phyloP scores from a whole-genome alignment of 1,140 invertebrate species.

The Dinothrombium tinctorium region DNA sequence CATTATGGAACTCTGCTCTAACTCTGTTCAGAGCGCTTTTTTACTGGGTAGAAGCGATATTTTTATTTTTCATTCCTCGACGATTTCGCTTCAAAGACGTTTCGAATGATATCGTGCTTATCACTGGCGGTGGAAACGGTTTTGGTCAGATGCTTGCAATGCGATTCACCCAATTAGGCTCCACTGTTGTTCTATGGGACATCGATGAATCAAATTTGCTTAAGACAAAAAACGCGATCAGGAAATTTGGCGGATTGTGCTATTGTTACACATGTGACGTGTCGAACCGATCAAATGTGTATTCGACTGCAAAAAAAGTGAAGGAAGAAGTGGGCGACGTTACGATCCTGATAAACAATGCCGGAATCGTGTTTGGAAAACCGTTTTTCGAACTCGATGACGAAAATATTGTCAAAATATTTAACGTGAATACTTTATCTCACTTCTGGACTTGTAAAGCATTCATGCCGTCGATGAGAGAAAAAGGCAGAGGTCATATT shows the following conservation, averaged over 20 bases:
- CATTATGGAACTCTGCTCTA: too few relatives aligned
- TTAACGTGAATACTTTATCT: conserved; percentile 51
- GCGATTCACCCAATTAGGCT: conserved; percentile 8
- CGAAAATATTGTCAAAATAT: conserved; percentile 38
- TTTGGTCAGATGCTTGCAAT: conserved; percentile 14
- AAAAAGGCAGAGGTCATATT: conserved; percentile 48
- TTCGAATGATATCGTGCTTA: conserved; percentile 10
- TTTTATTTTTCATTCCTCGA: too few relatives aligned
- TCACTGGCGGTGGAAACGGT: conserved; percentile 15
- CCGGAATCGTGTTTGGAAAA: conserved; percentile 59
- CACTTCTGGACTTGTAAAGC: conserved; percentile 54
- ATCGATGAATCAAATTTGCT: conserved; percentile 21
- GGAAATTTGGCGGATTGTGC: conserved; percentile 13
- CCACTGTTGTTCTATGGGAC: conserved; percentile 26
- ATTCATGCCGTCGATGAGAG: conserved; percentile 54
- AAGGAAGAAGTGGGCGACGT: conserved; percentile 14
- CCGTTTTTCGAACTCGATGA: conserved; percentile 35
- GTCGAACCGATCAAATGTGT: conserved; percentile 14
- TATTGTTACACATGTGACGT: conserved; percentile 28
- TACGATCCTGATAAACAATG: conserved; percentile 33
- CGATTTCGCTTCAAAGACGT: too few relatives aligned
- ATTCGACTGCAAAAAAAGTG: conserved; percentile 11
- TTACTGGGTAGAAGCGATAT: too few relatives aligned
- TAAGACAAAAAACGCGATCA: conserved; percentile 13
- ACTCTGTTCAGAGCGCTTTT: too few relatives aligned